Evolutionary conservation across 2,113 vertebrate species (phyloP), one percentile per base, ranked within the genome.

Genomic region (Speoplatyrhinus poulsoni): DNA sequence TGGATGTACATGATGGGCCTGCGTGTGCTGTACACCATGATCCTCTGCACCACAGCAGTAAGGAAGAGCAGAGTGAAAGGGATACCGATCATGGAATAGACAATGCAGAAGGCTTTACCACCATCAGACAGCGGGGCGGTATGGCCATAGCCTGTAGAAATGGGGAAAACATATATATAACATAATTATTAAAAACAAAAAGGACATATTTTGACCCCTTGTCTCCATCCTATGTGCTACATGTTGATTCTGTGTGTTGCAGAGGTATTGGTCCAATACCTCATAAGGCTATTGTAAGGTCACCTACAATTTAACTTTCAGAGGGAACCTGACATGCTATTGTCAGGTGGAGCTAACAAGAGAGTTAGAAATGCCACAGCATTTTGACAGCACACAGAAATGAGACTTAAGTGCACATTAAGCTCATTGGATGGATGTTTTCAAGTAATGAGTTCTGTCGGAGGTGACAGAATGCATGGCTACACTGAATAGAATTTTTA

Each of bases 61-160:
- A 99, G 95, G 92, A 99, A 97, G 41, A 99, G 95, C 68, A 99
- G 94, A 0, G 98, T 99, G 84, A 99, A 98, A 0, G 98, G 98
- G 83, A 99, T 99, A 64, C 98, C 98, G 0, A 99, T 96, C 65
- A 98, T 89, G 0, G 96, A 98, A 83, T 98, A 99, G 89, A 99
- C 83, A 65, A 99, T 96, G 88, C 98, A 99, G 87, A 99, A 98
- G 47, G 95, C 94, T 83, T 99, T 99, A 4, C 98, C 98, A 0
- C 95, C 97, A 0, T 98, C 94, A 0, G 98, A 99, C 33, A 99
- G 88, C 60, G 98, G 98, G 33, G 95, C 98, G 0, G 97, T 97
- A 89, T 99, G 97, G 67, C 98, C 98, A 58, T 99, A 99, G 36
- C 98, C 98, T 99, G 83, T 0, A 70, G 33, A 16, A 36, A 70